Base-by-base conservation (phyloP, 2,113 vertebrate species). In the Chionodraco myersi region DNA sequence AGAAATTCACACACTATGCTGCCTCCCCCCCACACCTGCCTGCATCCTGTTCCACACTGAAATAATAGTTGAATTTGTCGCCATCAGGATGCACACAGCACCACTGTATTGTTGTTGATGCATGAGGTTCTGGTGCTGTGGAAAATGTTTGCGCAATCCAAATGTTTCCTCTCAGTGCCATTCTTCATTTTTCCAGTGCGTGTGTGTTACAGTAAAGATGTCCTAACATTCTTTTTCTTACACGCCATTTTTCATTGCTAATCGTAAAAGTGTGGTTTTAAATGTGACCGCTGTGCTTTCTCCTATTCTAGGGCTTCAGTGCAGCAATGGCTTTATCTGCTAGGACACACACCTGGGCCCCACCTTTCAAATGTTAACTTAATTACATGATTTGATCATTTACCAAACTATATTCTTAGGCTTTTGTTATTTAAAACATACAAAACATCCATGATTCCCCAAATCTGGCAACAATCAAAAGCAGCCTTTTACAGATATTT, bases 41-140 rank as follows among this genome's bases (percentile, higher is more conserved):
- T 94, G 91, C 90, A 90, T 91, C 92, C 88, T 93, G 91, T 91
- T 80, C 87, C 84, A 84, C 91, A 72, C 85, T 85, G 85, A 94
- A 93, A 95, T 95, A 94, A 95, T 93, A 90, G 93, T 92, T 93
- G 91, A 90, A 92, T 94, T 95, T 94, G 94, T 94, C 71, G 88
- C 89, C 89, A 92, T 93, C 91, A 92, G 90, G 87, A 92, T 90
- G 91, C 90, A 82, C 78, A 70, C 79, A 62, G 87, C 82, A 62
- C 79, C 86, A 56, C 71, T 2, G 82, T 2, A 77, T 77, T 91
- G 91, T 88, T 88, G 87, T 92, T 91, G 91, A 88, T 90, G 90
- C 92, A 91, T 91, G 87, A 88, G 85, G 72, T 82, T 87, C 65
- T 73, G 72, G 75, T 79, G 51, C 77, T 67, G 83, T 76, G 71